Conservation (phyloP, 2,888 invertebrate species). For the Ametastegia equiseti region DNA sequence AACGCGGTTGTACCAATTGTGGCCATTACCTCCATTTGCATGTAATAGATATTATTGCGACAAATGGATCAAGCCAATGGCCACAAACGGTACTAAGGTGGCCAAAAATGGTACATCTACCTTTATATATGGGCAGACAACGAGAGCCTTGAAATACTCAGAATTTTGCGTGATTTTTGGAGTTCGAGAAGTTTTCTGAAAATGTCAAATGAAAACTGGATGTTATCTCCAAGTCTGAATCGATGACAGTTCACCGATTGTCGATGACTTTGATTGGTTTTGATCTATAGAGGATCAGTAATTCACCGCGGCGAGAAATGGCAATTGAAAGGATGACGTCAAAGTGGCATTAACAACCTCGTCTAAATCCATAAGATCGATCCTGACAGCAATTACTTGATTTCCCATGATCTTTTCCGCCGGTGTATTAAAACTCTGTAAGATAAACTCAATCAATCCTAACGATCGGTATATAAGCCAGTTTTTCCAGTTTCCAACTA, state of each 20-base stretch:
- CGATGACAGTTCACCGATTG: no score
- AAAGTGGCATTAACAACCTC: conserved; percentile 38
- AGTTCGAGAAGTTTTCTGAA: not conserved
- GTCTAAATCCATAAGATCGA: conserved; percentile 41
- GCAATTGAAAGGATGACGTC: conserved; percentile 16
- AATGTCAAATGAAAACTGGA: not conserved
- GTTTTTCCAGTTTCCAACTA: conserved; percentile 41
- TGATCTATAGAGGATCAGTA: not conserved
- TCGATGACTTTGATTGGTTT: not conserved
- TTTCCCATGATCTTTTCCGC: conserved; percentile 47
- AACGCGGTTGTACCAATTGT: no score
- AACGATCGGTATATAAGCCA: conserved; percentile 23
- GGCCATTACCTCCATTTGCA: no score
- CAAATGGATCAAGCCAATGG: no score
- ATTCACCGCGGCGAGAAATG: not conserved
- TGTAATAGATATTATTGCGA: no score
- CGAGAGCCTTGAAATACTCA: conserved; percentile 8
- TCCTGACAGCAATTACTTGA: conserved; percentile 47
- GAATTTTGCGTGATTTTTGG: conserved; percentile 11
- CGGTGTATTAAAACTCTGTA: conserved; percentile 1
- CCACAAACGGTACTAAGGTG: no score
- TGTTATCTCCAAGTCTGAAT: no score
- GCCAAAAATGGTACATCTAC: no score
- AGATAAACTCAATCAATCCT: conserved; percentile 39
- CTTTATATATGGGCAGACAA: conserved; percentile 14